Conservation (phyloP, 2,113 vertebrate genomes). For the Lepus europaeus region DNA sequence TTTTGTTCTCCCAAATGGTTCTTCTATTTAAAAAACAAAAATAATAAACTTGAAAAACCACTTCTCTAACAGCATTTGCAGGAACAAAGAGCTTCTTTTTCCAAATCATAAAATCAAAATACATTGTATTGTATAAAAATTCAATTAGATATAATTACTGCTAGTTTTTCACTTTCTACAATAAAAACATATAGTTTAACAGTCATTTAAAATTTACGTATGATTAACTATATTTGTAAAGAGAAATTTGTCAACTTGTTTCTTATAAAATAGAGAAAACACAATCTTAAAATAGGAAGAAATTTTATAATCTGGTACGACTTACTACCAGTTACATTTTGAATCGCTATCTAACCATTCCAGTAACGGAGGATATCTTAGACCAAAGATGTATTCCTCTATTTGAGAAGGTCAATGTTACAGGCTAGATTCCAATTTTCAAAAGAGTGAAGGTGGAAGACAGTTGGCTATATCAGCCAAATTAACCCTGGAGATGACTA, state of each 20-base stretch:
- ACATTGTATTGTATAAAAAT: neutral
- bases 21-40: neutral
- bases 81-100: neutral
- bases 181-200: neutral
- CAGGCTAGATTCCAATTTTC: neutral
- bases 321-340: neutral
- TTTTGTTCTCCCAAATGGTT: neutral
- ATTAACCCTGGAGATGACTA: neutral
- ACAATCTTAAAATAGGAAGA: neutral
- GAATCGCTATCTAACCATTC: neutral
- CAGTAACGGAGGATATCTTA: neutral
- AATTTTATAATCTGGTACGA: slow-evolving; percentile 26
- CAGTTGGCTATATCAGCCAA: neutral
- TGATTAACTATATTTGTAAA: slow-evolving; percentile 1
- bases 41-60: neutral
- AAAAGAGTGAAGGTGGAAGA: neutral
- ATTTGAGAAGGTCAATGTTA: neutral
- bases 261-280: slow-evolving; percentile 49
- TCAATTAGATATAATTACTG: neutral
- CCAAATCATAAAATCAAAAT: slow-evolving; percentile 60
- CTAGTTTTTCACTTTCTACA: neutral
- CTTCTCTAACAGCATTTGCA: neutral
- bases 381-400: neutral
- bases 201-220: neutral
- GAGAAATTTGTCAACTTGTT: neutral